Percentiles rank a stretch among this genome's conserved stretches.
Conservation (phyloP, 2,797 vertebrate genomes). For the Sciurus carolinensis region DNA sequence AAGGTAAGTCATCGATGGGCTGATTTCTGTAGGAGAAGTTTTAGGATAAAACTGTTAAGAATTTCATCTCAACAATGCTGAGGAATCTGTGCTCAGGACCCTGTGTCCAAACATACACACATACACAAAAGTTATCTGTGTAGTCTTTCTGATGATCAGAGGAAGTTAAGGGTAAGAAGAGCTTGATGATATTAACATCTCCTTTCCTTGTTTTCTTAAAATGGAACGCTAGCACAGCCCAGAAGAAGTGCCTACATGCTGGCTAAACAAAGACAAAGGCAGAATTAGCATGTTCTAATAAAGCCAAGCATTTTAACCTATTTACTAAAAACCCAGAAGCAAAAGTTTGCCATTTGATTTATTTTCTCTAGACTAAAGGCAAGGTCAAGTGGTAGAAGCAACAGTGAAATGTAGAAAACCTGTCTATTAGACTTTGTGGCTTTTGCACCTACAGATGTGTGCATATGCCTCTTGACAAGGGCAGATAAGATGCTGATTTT, state of each 20-base stretch:
- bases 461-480: slow-evolving; percentile 22
- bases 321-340: slow-evolving; percentile 57
- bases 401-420: slow-evolving; percentile 36
- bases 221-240: background rate
- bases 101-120: background rate
- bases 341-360: slow-evolving; percentile 46
- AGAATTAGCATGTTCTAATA: background rate
- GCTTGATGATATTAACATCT: background rate
- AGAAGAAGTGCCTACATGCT: background rate
- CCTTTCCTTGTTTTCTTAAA: background rate
- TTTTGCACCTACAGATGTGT: background rate
- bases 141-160: background rate
- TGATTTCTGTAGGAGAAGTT: background rate
- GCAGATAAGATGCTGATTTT: slow-evolving; percentile 3
- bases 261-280: slow-evolving; percentile 3
- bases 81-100: background rate
- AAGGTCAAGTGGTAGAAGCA: slow-evolving; percentile 33
- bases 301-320: background rate
- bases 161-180: background rate
- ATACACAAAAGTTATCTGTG: background rate
- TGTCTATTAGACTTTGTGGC: background rate
- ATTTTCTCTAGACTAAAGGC: slow-evolving; percentile 61
- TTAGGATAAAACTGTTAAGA: background rate
- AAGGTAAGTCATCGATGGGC: background rate
- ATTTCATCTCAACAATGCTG: background rate